Conservation (phyloP, 2,113 vertebrate genomes). For the Triplophysa tibetana region DNA sequence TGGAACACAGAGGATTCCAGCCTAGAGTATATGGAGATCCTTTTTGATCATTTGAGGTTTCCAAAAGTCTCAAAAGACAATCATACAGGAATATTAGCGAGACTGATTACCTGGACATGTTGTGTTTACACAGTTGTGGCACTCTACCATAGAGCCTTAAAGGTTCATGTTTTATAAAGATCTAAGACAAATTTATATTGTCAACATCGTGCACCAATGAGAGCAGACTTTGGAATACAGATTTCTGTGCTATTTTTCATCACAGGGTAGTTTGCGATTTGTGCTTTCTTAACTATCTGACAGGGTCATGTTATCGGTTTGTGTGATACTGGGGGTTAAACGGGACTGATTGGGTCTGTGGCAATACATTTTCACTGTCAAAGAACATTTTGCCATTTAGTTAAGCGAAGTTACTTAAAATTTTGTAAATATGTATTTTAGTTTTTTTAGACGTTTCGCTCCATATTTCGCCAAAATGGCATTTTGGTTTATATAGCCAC, state of each 20-base stretch:
- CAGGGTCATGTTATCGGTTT: conserved; percentile 11
- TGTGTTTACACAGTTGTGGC: conserved; percentile 7
- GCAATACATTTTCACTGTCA: conserved; percentile 24
- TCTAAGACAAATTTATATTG: background rate
- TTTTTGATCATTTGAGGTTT: conserved; percentile 4
- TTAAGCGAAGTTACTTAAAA: background rate
- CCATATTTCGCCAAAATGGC: background rate
- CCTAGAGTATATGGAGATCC: background rate
- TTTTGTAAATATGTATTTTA: conserved; percentile 13
- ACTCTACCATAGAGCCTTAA: conserved; percentile 22
- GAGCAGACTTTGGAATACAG: background rate
- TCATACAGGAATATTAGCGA: background rate
- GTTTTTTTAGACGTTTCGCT: background rate
- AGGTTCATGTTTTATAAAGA: background rate
- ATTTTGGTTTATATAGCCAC: conserved; percentile 5
- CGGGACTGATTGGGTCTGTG: conserved; percentile 30
- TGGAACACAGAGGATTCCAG: background rate
- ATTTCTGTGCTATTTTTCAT: background rate
- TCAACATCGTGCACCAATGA: background rate
- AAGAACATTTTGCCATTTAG: conserved; percentile 3
- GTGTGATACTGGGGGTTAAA: conserved; percentile 10
- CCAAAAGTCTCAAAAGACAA: conserved; percentile 4
- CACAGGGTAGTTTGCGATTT: background rate
- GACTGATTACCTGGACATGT: background rate
- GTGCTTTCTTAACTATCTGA: background rate